A percentile compares a stretch with the other conserved stretches of the same genome.
phyloP scores from a whole-genome alignment of 2,888 invertebrate genomes.

The Hartigia nigra region DNA sequence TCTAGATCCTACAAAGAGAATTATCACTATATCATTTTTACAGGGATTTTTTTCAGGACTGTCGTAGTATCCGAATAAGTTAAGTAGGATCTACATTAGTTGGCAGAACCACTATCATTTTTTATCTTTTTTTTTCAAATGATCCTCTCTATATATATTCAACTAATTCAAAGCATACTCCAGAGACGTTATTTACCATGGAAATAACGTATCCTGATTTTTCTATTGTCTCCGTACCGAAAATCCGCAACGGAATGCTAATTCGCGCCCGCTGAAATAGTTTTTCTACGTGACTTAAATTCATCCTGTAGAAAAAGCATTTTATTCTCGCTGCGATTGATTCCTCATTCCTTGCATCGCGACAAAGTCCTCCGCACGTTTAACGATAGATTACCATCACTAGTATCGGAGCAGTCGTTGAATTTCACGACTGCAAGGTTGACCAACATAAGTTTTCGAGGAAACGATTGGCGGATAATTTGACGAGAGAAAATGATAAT shows the following conservation, averaged over 20 bases:
- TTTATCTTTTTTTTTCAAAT: neutral
- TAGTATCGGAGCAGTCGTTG: neutral
- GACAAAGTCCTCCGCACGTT: conserved; percentile 36
- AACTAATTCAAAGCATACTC: neutral
- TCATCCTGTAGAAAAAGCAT: conserved; percentile 45
- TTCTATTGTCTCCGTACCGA: conserved; percentile 44
- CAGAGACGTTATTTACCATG: conserved; percentile 49
- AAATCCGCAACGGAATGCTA: conserved; percentile 30
- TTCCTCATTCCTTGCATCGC: conserved; percentile 36
- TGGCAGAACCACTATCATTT: neutral
- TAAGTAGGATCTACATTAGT: neutral
- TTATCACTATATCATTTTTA: neutral
- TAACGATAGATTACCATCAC: conserved; percentile 27
- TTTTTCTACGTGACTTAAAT: conserved; percentile 63
- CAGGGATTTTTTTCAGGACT: neutral
- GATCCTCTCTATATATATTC: neutral
- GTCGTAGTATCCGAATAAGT: neutral
- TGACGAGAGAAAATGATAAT: neutral
- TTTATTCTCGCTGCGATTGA: conserved; percentile 34
- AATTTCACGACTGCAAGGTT: neutral
- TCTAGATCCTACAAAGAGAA: neutral
- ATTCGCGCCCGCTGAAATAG: conserved; percentile 54
- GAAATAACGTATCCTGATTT: conserved; percentile 38
- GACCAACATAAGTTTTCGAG: neutral
- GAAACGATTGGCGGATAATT: neutral